Evolutionary conservation across 2,113 vertebrate species (phyloP).

Genomic region (Bubo bubo): DNA sequence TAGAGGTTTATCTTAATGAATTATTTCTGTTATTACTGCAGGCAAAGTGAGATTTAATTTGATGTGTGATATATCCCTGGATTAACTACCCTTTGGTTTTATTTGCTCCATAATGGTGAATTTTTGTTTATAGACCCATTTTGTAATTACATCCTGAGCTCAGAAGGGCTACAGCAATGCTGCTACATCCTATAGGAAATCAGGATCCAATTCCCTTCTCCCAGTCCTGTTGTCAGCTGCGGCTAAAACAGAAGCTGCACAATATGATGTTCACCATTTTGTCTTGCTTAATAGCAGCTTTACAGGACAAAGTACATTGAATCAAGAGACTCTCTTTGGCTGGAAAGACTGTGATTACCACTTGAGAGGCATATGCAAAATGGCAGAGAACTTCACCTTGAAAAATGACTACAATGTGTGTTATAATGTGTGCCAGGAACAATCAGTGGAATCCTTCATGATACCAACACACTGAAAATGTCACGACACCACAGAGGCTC

Average conservation of each 20-base stretch:
- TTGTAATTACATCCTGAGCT: slow-evolving; percentile 66
- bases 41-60: slow-evolving; percentile 72
- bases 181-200: slow-evolving; percentile 36
- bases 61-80: slow-evolving; percentile 70
- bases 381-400: slow-evolving; percentile 20
- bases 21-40: slow-evolving; percentile 73
- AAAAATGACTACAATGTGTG: neutral
- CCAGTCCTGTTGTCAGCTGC: slow-evolving; percentile 43
- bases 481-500: neutral
- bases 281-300: slow-evolving; percentile 8
- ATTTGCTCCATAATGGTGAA: slow-evolving; percentile 66
- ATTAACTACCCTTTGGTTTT: slow-evolving; percentile 69
- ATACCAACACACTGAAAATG: neutral
- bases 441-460: neutral
- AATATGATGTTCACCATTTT: slow-evolving; percentile 46
- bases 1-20: slow-evolving; percentile 74
- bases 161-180: neutral
- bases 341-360: neutral
- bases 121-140: slow-evolving; percentile 71
- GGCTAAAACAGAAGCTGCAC: slow-evolving; percentile 41
- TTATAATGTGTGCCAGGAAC: neutral
- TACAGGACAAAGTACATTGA: slow-evolving; percentile 8
- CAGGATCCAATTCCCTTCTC: slow-evolving; percentile 52
- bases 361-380: neutral
- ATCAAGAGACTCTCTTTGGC: neutral